Conservation (phyloP, 64 coral and sea anemone genomes). For the Pachyseris speciosa region DNA sequence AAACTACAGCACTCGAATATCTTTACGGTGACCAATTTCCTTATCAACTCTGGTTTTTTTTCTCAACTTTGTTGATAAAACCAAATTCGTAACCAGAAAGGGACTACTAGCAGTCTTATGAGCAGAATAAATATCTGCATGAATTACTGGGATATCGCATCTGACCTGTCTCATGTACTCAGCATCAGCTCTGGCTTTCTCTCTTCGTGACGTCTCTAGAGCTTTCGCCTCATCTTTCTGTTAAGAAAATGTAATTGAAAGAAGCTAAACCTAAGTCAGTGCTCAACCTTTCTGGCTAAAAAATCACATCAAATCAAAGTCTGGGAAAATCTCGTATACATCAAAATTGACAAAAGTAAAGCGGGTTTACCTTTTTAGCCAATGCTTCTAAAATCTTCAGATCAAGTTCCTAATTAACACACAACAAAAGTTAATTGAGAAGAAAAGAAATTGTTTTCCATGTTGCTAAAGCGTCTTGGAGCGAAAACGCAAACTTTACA, state of each 20-base stretch:
- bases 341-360: background rate
- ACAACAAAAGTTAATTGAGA: too few relatives aligned
- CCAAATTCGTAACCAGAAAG: too few relatives aligned
- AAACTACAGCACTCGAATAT: too few relatives aligned
- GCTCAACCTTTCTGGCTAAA: background rate
- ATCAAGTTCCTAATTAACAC: slow-evolving; percentile 77
- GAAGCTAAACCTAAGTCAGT: background rate
- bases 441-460: too few relatives aligned
- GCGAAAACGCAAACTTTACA: too few relatives aligned
- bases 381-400: slow-evolving; percentile 87
- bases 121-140: too few relatives aligned
- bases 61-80: too few relatives aligned
- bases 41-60: too few relatives aligned
- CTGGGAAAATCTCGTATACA: background rate
- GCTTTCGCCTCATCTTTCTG: slow-evolving; percentile 91
- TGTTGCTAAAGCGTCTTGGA: too few relatives aligned
- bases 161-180: slow-evolving; percentile 97
- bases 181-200: slow-evolving; percentile 95
- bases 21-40: too few relatives aligned
- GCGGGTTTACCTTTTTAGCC: slow-evolving; percentile 68
- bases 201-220: slow-evolving; percentile 86
- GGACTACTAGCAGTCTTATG: too few relatives aligned
- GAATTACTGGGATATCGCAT: background rate
- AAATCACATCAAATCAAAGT: background rate
- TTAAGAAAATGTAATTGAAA: background rate